Conservation (phyloP, 2,113 vertebrate species). For the Eonycteris spelaea region DNA sequence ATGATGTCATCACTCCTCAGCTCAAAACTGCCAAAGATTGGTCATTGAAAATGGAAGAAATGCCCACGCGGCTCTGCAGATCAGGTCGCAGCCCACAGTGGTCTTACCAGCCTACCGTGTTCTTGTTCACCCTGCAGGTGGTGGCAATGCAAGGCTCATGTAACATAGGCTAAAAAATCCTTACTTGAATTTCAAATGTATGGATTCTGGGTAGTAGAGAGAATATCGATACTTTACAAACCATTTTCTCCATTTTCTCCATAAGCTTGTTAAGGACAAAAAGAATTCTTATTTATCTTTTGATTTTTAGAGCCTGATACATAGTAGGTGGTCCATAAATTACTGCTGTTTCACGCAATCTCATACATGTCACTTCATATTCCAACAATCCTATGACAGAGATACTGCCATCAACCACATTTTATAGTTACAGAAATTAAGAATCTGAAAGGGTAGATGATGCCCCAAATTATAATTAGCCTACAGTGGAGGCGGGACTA, state of each 20-base stretch:
- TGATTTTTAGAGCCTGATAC: neutral
- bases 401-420: neutral
- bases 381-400: neutral
- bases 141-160: neutral
- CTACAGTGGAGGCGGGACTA: neutral
- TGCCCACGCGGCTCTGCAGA: neutral
- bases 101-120: neutral
- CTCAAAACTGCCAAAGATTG: neutral
- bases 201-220: neutral
- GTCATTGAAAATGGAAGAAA: neutral
- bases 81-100: neutral
- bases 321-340: neutral
- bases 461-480: neutral
- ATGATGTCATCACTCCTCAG: neutral
- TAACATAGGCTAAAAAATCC: neutral
- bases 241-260: neutral
- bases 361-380: neutral
- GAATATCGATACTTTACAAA: neutral
- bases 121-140: neutral
- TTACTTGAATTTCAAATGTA: neutral
- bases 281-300: neutral
- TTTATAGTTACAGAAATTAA: neutral
- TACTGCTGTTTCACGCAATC: neutral
- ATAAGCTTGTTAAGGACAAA: neutral
- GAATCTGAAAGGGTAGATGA: conserved; percentile 1